These are phyloP conservation scores for Drosophila borealis DNA, from an alignment of 2,888 invertebrate species.

Conservation along the genomic window DNA sequence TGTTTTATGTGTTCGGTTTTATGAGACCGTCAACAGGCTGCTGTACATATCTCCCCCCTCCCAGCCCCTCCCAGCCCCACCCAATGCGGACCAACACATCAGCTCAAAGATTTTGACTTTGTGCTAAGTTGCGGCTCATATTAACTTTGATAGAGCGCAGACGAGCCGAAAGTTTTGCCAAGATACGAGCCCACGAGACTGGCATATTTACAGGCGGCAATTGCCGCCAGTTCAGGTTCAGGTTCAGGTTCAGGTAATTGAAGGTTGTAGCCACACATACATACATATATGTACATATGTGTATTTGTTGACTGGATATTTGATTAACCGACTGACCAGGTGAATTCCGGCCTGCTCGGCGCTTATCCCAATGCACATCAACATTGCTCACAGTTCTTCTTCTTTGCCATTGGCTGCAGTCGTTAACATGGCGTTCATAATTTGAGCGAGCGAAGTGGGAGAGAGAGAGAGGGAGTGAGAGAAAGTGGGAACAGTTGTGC, in stretches of 20 bases:
- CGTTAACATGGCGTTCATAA: slow-evolving; percentile 2
- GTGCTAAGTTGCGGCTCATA: slow-evolving; percentile 28
- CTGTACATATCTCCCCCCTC: background rate
- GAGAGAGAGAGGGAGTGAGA: background rate
- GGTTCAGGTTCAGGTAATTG: slow-evolving; percentile 16
- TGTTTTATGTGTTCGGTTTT: slow-evolving; percentile 60
- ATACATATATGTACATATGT: slow-evolving; percentile 5
- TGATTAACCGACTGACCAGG: slow-evolving; percentile 36
- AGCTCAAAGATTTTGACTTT: slow-evolving; percentile 32
- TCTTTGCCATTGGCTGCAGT: slow-evolving; percentile 1
- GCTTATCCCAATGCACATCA: slow-evolving; percentile 29
- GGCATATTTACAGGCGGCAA: slow-evolving; percentile 16
- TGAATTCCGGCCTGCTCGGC: slow-evolving; percentile 8
- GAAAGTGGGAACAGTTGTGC: background rate
- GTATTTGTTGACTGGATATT: slow-evolving; percentile 7
- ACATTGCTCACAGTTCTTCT: slow-evolving; percentile 23
- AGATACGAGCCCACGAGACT: slow-evolving; percentile 23
- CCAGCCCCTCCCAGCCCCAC: too few relatives aligned
- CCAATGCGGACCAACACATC: background rate
- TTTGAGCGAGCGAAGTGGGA: background rate
- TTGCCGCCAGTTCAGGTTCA: background rate
- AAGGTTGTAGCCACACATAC: background rate
- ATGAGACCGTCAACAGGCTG: slow-evolving; percentile 54
- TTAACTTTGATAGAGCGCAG: slow-evolving; percentile 28
- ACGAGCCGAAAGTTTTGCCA: slow-evolving; percentile 29